These are phyloP conservation scores for Zosterops japonicus DNA, from an alignment of 2,113 vertebrate genomes.

Conservation along the genomic window DNA sequence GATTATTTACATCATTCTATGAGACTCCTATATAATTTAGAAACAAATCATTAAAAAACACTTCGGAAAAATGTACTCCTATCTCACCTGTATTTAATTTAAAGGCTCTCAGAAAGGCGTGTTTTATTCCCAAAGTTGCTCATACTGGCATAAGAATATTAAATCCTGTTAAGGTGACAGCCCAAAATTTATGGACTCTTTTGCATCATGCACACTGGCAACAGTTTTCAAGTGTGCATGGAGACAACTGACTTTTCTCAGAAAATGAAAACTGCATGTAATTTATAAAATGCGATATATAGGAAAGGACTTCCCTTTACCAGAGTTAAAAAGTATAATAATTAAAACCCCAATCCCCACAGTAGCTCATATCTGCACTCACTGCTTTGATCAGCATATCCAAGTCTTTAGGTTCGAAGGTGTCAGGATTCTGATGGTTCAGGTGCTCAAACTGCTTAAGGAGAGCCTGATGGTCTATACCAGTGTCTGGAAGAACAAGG, in stretches of 20 bases:
- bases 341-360: background rate
- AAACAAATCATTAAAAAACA: background rate
- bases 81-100: background rate
- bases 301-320: background rate
- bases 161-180: background rate
- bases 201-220: background rate
- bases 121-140: background rate
- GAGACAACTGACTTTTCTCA: background rate
- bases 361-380: conserved; percentile 45
- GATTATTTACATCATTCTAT: background rate
- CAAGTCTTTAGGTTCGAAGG: conserved; percentile 93
- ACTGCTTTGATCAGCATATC: conserved; percentile 95
- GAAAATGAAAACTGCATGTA: background rate
- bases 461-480: conserved; percentile 90
- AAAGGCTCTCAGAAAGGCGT: background rate
- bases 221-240: background rate
- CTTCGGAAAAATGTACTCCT: background rate
- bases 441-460: conserved; percentile 96
- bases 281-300: background rate
- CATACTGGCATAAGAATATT: background rate
- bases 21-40: background rate
- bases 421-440: conserved; percentile 96
- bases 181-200: background rate
- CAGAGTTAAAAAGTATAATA: background rate
- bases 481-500: conserved; percentile 71